Base-by-base conservation (phyloP, 2,797 vertebrate genomes). In the Orientallactaga sibirica region DNA sequence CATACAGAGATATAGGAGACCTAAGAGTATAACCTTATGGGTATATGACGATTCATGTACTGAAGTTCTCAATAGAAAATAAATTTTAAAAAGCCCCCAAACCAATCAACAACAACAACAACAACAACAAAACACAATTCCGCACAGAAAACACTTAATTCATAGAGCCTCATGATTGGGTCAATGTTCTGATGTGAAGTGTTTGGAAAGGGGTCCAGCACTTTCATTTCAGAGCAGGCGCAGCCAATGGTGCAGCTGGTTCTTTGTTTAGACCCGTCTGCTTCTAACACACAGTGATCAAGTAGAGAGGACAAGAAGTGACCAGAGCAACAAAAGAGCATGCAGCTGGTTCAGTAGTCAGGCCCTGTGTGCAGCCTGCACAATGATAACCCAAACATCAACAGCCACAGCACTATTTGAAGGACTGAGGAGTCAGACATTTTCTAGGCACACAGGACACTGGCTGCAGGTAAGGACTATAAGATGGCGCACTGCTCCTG, bases 281-380 rank as follows among this genome's bases (percentile, higher is more conserved):
- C 29, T 92, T 81, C 19, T 37, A 86, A 22, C 14, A 25, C 22
- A 74, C 25, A 20, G 64, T 64, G 68, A 62, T 33, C 29, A 84
- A 82, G 64, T 74, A 78, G 82, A 91, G 77, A 92, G 71, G 29
- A 78, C 18, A 80, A 52, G 61, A 81, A 84, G 43, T 55, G 25
- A 82, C 7, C 29, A 64, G 74, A 85, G 29, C 66, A 85, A 66
- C 19, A 29, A 55, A 62, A 41, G 37, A 78, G 76, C 27, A 29
- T 92, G 68, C 61, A 76, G 73, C 55, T 48, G 58, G n/a, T 75
- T 81, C n/a, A 62, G 22, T 43, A 84, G 78, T 81, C 75, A 82
- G 75, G 10, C 55, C 90, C 70, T 83, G 25, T 37, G 24, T 88
- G 85, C 43, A 71, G 66, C 70, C 2, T 12, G 16, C 22, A 66